Percentiles rank a stretch among this genome's conserved stretches.
phyloP scores from a whole-genome alignment of 1,140 invertebrate genomes.

The Megalonaias nervosa region DNA sequence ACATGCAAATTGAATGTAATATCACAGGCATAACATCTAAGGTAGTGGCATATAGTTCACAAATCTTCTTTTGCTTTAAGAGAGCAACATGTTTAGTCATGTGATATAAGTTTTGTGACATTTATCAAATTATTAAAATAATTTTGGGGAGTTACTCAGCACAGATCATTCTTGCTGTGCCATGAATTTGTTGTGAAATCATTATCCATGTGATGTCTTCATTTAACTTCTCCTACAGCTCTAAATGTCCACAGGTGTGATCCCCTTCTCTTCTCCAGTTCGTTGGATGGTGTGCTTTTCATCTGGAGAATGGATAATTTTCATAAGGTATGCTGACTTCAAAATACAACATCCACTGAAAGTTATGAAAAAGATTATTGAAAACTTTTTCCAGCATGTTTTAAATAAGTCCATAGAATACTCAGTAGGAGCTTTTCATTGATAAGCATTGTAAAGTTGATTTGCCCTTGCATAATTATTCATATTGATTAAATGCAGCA shows the following conservation, averaged over 20 bases:
- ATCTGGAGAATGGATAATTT: constrained; percentile 60
- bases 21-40: no score
- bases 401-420: background rate
- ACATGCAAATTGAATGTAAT: no score
- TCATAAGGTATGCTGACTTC: constrained; percentile 37
- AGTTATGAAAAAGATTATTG: background rate
- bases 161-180: background rate
- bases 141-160: background rate
- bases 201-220: no score
- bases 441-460: no score
- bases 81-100: no score
- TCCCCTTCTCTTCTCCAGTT: constrained; percentile 54
- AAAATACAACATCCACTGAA: no score
- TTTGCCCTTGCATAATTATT: no score
- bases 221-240: constrained; percentile 24
- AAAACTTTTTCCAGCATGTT: background rate
- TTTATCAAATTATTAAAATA: background rate
- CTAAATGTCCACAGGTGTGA: constrained; percentile 48
- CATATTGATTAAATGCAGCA: no score
- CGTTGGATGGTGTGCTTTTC: constrained; percentile 49
- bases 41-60: no score
- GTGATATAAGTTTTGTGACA: background rate
- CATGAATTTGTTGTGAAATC: no score
- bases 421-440: no score
- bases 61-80: no score